Percentiles rank a stretch among this genome's conserved stretches.
phyloP scores from a whole-genome alignment of 2,888 invertebrate genomes.

The Aspidiotus rigidus region DNA sequence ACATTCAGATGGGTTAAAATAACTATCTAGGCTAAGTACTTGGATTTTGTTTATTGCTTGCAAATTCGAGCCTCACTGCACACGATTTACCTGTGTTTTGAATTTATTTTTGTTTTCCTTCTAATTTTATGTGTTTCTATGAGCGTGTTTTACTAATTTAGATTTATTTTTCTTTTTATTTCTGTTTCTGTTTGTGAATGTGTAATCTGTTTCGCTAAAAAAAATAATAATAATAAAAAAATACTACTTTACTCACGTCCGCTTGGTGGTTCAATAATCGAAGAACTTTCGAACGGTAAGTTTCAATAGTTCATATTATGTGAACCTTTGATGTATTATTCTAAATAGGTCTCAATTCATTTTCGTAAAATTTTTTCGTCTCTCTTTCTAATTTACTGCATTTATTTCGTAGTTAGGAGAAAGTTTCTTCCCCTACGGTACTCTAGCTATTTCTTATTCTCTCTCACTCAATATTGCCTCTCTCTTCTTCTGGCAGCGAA shows the following conservation, averaged over 20 bases:
- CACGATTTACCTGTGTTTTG: not conserved
- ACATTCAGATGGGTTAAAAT: too few species aligned
- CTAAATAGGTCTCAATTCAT: too few species aligned
- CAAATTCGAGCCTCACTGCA: not conserved
- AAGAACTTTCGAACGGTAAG: conserved; percentile 32
- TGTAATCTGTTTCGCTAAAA: conserved; percentile 34
- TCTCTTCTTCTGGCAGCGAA: too few species aligned
- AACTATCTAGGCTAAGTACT: too few species aligned
- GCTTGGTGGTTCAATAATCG: conserved; percentile 9
- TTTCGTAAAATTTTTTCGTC: too few species aligned
- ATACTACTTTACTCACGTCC: conserved; percentile 20
- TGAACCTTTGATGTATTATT: not conserved
- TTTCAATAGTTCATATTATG: not conserved
- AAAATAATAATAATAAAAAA: not conserved
- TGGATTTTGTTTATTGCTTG: not conserved
- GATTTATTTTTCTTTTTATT: conserved; percentile 31
- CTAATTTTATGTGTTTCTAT: conserved; percentile 10
- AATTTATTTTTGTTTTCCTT: not conserved
- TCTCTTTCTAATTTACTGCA: too few species aligned
- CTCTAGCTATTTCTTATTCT: too few species aligned
- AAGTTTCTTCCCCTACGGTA: too few species aligned
- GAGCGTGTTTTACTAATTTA: conserved; percentile 26
- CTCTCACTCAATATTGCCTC: too few species aligned
- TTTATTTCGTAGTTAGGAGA: too few species aligned
- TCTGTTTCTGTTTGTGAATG: conserved; percentile 34